Percentiles rank a stretch among this genome's conserved stretches.
Evolutionary conservation across 2,113 vertebrate species (phyloP).

Genomic region (Chascanopsetta lugubris): DNA sequence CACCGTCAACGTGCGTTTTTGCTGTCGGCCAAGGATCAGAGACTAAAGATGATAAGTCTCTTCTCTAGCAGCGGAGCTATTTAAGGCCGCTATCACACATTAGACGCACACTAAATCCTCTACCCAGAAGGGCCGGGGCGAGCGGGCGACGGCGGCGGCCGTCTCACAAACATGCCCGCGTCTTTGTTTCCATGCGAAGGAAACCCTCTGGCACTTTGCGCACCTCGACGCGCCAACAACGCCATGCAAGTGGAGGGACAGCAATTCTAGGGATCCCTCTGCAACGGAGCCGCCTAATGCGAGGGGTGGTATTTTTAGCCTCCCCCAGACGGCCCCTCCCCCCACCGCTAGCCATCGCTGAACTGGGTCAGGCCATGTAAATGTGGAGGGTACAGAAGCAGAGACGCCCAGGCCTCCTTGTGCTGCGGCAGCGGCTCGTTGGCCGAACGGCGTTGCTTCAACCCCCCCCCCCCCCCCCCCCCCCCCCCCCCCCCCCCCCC

Average conservation of each 20-base stretch:
- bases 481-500: too few species aligned
- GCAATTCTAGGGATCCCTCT: conserved; percentile 84
- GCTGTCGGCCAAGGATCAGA: conserved; percentile 9
- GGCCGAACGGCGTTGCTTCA: conserved; percentile 67
- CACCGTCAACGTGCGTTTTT: background rate
- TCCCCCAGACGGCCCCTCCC: conserved; percentile 73
- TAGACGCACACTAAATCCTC: background rate
- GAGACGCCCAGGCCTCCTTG: conserved; percentile 70
- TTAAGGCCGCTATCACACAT: conserved; percentile 32
- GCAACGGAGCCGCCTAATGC: conserved; percentile 72
- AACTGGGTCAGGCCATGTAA: conserved; percentile 81
- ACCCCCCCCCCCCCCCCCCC: too few species aligned
- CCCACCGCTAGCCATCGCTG: conserved; percentile 63
- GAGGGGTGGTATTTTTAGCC: conserved; percentile 82
- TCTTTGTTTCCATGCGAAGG: conserved; percentile 64
- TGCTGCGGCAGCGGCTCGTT: conserved; percentile 40
- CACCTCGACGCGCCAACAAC: conserved; percentile 72
- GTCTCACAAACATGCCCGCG: conserved; percentile 37
- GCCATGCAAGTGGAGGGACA: conserved; percentile 72
- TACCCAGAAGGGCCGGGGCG: conserved; percentile 15
- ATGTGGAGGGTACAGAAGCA: conserved; percentile 79
- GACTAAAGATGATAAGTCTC: conserved; percentile 15
- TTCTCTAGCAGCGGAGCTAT: conserved; percentile 21
- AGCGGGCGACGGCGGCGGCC: conserved; percentile 20
- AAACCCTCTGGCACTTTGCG: conserved; percentile 77